phyloP scores from a whole-genome alignment of 2,113 vertebrate genomes.

The Panurus biarmicus region DNA sequence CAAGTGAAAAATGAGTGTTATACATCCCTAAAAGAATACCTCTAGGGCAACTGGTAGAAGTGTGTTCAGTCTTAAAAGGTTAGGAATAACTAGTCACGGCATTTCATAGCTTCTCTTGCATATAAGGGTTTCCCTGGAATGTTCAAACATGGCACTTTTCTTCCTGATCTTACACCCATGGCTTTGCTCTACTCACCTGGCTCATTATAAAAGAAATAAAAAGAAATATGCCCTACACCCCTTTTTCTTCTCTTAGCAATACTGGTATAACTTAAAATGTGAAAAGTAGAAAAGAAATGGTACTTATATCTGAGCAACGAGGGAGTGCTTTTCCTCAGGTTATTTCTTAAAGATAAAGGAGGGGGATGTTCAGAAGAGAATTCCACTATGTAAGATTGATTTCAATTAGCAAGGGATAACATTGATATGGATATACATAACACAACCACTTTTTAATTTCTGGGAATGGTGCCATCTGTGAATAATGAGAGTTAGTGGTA shows the following conservation, averaged over 20 bases:
- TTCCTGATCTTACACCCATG: background rate
- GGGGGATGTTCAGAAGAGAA: background rate
- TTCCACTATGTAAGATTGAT: background rate
- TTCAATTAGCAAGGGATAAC: background rate
- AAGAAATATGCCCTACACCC: background rate
- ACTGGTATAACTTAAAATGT: background rate
- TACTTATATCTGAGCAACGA: background rate
- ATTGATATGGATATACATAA: background rate
- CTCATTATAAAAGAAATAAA: background rate
- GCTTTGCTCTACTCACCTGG: background rate
- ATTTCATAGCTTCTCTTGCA: background rate
- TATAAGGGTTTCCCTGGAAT: background rate
- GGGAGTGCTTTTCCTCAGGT: background rate
- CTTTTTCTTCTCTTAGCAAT: background rate
- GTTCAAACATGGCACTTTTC: background rate
- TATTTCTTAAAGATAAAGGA: background rate
- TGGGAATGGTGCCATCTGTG: background rate
- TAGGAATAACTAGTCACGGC: background rate
- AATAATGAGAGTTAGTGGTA: background rate
- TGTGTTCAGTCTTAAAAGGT: background rate
- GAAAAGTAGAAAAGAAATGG: background rate
- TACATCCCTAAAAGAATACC: background rate
- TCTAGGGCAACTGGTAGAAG: background rate
- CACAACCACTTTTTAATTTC: conserved; percentile 3
- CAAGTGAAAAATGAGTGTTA: background rate